Evolutionary conservation across 2,113 vertebrate genomes (phyloP), one percentile per base, ranked within the genome.

Genomic region (Catharus fuscescens): DNA sequence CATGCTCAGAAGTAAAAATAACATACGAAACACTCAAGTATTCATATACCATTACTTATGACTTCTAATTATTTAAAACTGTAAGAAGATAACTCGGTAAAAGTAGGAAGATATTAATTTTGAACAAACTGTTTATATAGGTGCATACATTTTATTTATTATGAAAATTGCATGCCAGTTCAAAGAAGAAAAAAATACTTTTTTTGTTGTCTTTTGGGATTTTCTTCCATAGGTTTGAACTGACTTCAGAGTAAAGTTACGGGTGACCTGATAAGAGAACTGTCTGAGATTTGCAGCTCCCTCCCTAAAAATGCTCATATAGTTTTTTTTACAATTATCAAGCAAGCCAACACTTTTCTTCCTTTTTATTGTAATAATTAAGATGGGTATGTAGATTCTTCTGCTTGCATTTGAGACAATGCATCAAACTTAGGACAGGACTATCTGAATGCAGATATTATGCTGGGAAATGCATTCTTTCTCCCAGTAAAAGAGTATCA

Each of bases 101-200:
- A 95, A 31, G 56, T 84, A 88, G 72, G 60, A 74, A 84, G 64
- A 88, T 9, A 67, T 74, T 91, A 32, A 71, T 86, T 92, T 74
- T 74, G 21, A 86, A 36, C 8, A 67, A 44, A 48, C 38, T 91
- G 44, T 71, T 88, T 91, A 62, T 56, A 59, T 7, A 80, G 26
- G 8, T 3, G 15, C 54, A 59, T 78, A 52, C 31, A 74, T 81
- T 71, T 71, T 74, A 56, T 84, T 90, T 78, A 44, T 74, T 0
- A 0, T n/a, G 56, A 88, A 93, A 90, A 74, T 36, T 66, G 32
- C 52, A 83, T 80, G 64, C 34, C 44, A 71, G 29, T 61, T 88
- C 47, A 70, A 88, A 74, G 64, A 83, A 86, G 60, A 92, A 83
- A 86, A 83, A 86, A 81, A n/a, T 0, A 21, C 7, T 4, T 29